Conservation (phyloP, 2,888 invertebrate genomes). For the Rhopalosiphum nymphaeae region DNA sequence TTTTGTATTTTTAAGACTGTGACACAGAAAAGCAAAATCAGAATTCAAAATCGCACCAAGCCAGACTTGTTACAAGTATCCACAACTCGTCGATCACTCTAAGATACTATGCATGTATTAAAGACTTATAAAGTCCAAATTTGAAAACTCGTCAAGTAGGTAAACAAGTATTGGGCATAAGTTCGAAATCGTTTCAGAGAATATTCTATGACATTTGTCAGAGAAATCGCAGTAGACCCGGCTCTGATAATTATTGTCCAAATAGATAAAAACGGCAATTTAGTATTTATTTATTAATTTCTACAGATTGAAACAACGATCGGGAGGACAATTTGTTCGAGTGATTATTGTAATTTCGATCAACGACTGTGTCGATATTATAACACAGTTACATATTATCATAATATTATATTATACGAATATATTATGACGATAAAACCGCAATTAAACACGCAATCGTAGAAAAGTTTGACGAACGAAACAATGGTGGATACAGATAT, state of each 20-base stretch:
- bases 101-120: not conserved
- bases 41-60: not conserved
- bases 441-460: slow-evolving; percentile 9
- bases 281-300: slow-evolving; percentile 11
- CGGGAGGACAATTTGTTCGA: not conserved
- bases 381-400: not conserved
- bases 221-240: not conserved
- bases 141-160: not conserved
- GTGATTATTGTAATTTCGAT: slow-evolving; percentile 5
- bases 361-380: not conserved
- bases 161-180: not conserved
- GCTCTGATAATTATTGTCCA: not conserved
- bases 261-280: not conserved
- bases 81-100: not conserved
- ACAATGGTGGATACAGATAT: not conserved
- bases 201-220: not conserved
- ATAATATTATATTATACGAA: not conserved
- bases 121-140: not conserved
- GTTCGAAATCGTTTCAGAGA: not conserved
- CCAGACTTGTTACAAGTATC: not conserved
- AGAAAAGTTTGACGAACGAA: not conserved
- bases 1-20: not conserved
- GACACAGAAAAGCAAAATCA: not conserved
- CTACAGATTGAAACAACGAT: not conserved
- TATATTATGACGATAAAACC: not conserved